phyloP scores from a whole-genome alignment of 2,113 vertebrate species.

The Pithys albifrons region DNA sequence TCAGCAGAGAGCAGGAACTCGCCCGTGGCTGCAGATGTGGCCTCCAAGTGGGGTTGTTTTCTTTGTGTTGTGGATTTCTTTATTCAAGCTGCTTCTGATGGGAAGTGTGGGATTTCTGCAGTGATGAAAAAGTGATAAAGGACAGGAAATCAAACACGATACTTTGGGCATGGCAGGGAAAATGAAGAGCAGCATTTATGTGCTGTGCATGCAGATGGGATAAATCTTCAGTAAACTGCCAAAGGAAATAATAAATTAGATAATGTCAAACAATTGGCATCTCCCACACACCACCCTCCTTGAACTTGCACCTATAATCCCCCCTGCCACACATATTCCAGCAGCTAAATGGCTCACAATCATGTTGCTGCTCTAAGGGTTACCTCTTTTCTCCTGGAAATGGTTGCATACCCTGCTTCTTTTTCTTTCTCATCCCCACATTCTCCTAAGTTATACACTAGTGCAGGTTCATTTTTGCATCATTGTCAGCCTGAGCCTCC shows the following conservation, averaged over 20 bases:
- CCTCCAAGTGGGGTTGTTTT: not conserved
- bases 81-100: not conserved
- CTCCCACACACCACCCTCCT: not conserved
- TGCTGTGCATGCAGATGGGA: not conserved
- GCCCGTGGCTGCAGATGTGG: not conserved
- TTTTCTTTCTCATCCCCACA: not conserved
- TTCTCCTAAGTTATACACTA: not conserved
- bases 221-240: not conserved
- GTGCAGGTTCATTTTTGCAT: not conserved
- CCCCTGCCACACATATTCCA: not conserved
- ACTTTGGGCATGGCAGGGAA: not conserved
- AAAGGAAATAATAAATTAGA: not conserved
- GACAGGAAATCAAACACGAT: not conserved
- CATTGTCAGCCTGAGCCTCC: not conserved
- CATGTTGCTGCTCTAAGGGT: fast-evolving
- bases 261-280: not conserved
- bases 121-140: not conserved
- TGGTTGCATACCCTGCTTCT: not conserved
- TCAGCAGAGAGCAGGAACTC: not conserved
- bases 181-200: not conserved
- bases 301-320: not conserved
- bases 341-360: not conserved
- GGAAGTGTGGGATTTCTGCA: not conserved
- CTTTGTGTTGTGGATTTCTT: not conserved
- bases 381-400: not conserved